These are phyloP conservation scores for Circaetus cinerascens DNA, from an alignment of 2,113 vertebrate genomes.

Conservation along the genomic window DNA sequence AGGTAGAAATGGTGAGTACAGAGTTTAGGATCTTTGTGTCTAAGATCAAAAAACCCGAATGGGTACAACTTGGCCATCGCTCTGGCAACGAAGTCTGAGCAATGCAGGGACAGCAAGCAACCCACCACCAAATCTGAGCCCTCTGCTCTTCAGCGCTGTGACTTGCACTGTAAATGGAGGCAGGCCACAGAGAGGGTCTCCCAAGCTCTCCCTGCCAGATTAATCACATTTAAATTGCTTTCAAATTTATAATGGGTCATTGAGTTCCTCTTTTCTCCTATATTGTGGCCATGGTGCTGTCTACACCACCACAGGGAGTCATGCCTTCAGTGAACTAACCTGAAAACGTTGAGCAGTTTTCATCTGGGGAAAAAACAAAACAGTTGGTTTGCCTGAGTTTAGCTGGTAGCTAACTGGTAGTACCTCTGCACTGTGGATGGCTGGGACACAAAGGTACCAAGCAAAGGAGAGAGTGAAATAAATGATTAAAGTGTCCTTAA, in stretches of 20 bases:
- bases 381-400: not conserved
- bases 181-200: not conserved
- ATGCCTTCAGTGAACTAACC: not conserved
- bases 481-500: not conserved
- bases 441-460: not conserved
- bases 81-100: not conserved
- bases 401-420: not conserved
- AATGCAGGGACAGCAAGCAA: not conserved
- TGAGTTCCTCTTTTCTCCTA: not conserved
- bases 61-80: not conserved
- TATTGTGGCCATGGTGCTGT: not conserved
- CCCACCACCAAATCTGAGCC: not conserved
- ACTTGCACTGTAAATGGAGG: too few relatives aligned
- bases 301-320: not conserved
- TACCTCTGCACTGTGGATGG: not conserved
- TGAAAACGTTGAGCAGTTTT: not conserved
- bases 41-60: not conserved
- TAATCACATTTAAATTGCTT: not conserved
- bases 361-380: not conserved
- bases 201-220: not conserved
- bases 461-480: not conserved
- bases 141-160: not conserved
- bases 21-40: not conserved
- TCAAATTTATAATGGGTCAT: not conserved
- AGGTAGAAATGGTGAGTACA: not conserved